Evolutionary conservation across 2,113 vertebrate genomes (phyloP).

Genomic region (Poecilia latipinna): DNA sequence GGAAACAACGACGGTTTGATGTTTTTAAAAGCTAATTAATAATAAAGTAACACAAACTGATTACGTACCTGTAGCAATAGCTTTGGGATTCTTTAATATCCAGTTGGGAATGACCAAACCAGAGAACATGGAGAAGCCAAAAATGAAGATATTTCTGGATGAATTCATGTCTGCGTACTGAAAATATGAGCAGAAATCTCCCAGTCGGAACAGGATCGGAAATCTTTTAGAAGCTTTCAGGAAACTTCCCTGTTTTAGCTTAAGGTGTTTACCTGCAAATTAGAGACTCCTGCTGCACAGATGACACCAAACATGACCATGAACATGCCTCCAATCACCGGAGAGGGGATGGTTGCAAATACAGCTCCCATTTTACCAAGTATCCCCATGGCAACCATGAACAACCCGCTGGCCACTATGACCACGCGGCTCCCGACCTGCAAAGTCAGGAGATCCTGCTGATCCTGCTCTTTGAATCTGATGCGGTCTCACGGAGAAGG

Average conservation of each 20-base stretch:
- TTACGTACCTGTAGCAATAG: constrained; percentile 86
- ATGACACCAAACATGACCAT: constrained; percentile 96
- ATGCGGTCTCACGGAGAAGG: too few relatives aligned
- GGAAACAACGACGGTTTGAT: constrained; percentile 4
- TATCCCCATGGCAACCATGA: constrained; percentile 89
- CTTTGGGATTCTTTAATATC: constrained; percentile 83
- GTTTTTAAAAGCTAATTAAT: background rate
- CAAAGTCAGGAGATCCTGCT: background rate
- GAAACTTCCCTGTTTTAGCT: background rate
- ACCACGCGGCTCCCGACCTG: constrained; percentile 96
- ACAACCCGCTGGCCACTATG: constrained; percentile 84
- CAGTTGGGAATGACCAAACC: constrained; percentile 91
- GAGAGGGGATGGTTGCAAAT: constrained; percentile 91
- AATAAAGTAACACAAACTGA: background rate
- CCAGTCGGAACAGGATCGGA: background rate
- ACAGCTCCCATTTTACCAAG: constrained; percentile 90
- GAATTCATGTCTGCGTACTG: constrained; percentile 97
- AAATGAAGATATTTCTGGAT: constrained; percentile 94
- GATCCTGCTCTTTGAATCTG: background rate
- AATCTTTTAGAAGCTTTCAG: accelerated
- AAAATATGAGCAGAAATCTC: background rate
- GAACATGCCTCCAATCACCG: constrained; percentile 94
- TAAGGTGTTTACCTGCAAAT: constrained; percentile 85
- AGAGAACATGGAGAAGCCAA: constrained; percentile 94
- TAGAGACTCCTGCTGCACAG: constrained; percentile 89